Evolutionary conservation across 2,888 invertebrate species (phyloP).

Genomic region (Oxyscelio sp.): DNA sequence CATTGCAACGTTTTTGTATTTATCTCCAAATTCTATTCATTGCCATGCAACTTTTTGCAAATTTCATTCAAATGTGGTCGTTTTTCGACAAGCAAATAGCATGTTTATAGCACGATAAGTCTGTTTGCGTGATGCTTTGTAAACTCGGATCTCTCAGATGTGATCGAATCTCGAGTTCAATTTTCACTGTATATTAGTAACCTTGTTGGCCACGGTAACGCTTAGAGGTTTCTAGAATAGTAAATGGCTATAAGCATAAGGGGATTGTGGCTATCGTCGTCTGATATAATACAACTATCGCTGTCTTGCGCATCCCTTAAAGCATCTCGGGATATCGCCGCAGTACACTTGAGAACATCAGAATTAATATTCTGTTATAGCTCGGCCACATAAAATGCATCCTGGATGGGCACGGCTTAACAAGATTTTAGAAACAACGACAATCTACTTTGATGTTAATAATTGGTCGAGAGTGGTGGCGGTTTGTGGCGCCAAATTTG

Average conservation of each 20-base stretch:
- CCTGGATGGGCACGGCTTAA: conserved; percentile 35
- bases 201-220: conserved; percentile 50
- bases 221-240: conserved; percentile 50
- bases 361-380: conserved; percentile 50
- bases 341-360: conserved; percentile 46
- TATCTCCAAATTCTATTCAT: too few relatives aligned
- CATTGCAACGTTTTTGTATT: too few relatives aligned
- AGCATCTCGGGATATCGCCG: conserved; percentile 34
- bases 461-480: background rate
- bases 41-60: conserved; percentile 11
- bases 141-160: conserved; percentile 7
- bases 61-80: conserved; percentile 4
- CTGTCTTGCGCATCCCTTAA: conserved; percentile 37
- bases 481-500: background rate
- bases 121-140: conserved; percentile 31
- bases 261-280: conserved; percentile 45
- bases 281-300: conserved; percentile 47
- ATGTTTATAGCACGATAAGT: background rate
- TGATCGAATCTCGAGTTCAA: conserved; percentile 50
- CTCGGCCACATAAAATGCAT: conserved; percentile 14
- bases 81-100: conserved; percentile 16
- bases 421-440: conserved; percentile 33
- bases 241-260: conserved; percentile 67
- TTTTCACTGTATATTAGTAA: conserved; percentile 56
- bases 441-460: conserved; percentile 20